These are phyloP conservation scores for Calliphora vomitoria DNA, from an alignment of 2,888 invertebrate genomes.

Conservation along the genomic window DNA sequence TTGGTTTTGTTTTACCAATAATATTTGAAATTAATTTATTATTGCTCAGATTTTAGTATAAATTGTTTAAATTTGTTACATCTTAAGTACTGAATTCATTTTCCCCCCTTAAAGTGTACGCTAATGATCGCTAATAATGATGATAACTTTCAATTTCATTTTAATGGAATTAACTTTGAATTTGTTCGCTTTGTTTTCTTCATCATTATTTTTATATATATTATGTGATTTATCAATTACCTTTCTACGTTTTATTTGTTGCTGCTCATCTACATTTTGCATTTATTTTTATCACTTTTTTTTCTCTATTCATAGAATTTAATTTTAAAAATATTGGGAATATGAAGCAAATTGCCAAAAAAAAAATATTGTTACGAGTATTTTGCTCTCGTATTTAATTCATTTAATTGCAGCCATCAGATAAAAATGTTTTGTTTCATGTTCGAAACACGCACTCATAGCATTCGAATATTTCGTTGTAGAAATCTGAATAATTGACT, in stretches of 20 bases:
- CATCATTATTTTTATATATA: not conserved
- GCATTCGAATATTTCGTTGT: not conserved
- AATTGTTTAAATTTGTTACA: too few species aligned
- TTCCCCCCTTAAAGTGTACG: too few species aligned
- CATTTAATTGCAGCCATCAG: constrained; percentile 2
- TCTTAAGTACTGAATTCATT: too few species aligned
- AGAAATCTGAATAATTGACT: not conserved
- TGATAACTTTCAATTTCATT: constrained; percentile 38
- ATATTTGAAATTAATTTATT: too few species aligned
- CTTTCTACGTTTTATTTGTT: not conserved
- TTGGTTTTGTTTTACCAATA: too few species aligned
- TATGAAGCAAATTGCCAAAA: too few species aligned
- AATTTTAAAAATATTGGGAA: not conserved
- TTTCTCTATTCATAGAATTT: constrained; percentile 9
- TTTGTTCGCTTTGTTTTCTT: constrained; percentile 6
- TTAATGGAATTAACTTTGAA: constrained; percentile 12
- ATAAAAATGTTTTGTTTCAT: not conserved
- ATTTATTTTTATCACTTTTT: not conserved
- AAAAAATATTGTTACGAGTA: not conserved
- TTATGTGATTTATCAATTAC: constrained; percentile 34
- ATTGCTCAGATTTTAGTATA: too few species aligned
- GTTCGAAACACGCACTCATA: not conserved
- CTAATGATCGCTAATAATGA: too few species aligned
- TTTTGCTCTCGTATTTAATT: not conserved
- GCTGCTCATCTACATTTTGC: not conserved